Conservation (phyloP, 2,797 vertebrate genomes). For the Lepus townsendii region DNA sequence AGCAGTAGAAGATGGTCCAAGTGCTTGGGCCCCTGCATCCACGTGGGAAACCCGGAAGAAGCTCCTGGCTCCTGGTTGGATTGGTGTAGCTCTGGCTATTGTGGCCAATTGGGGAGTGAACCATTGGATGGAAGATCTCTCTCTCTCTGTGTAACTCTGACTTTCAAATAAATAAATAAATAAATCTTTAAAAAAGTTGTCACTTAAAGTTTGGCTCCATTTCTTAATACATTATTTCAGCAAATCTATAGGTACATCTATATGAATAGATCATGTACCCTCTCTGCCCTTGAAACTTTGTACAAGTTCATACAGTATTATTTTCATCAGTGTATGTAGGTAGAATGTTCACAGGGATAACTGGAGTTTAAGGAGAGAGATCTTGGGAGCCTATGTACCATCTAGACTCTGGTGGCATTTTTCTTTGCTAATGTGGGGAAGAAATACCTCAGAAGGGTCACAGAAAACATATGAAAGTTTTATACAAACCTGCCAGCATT, state of each 20-base stretch:
- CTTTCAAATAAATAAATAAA: no score
- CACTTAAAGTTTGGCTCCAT: constrained; percentile 7
- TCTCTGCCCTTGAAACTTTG: constrained; percentile 14
- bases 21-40: no score
- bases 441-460: constrained; percentile 21
- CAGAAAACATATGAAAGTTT: constrained; percentile 51
- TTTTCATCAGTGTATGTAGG: background rate
- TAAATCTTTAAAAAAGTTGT: background rate
- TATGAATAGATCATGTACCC: background rate
- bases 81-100: no score
- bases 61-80: no score
- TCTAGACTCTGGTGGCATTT: constrained; percentile 33
- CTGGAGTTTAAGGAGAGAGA: background rate
- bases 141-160: no score
- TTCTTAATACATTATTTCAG: constrained; percentile 30
- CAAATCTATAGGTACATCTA: background rate
- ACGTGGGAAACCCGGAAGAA: no score
- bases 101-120: no score
- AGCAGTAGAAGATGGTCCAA: no score
- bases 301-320: background rate
- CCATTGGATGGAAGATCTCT: no score
- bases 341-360: background rate
- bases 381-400: background rate
- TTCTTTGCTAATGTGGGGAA: constrained; percentile 57
- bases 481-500: constrained; percentile 52